Percentiles rank a stretch among this genome's conserved stretches.
These are phyloP conservation scores for Sinonovacula constricta DNA, from an alignment of 1,140 invertebrate genomes.

Conservation along the genomic window DNA sequence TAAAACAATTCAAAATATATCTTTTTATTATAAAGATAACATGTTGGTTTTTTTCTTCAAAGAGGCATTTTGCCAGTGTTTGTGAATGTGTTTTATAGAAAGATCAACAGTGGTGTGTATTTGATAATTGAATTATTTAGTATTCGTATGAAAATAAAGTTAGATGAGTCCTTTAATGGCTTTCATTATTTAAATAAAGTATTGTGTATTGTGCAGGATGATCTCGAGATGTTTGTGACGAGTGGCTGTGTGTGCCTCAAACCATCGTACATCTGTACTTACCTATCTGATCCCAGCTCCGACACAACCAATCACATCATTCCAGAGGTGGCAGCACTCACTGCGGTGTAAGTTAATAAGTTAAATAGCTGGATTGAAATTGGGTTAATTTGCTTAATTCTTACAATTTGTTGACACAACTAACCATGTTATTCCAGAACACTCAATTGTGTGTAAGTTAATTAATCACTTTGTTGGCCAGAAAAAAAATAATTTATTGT, in stretches of 20 bases:
- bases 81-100: too few relatives aligned
- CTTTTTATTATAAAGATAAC: too few relatives aligned
- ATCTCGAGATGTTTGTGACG: constrained; percentile 79
- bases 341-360: constrained; percentile 54
- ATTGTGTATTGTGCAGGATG: constrained; percentile 72
- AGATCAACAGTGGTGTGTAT: too few relatives aligned
- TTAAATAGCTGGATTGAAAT: neutral
- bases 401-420: neutral
- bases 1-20: too few relatives aligned
- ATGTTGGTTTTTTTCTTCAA: too few relatives aligned
- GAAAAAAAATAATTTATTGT: constrained; percentile 15
- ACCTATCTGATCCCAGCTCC: constrained; percentile 76
- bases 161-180: too few relatives aligned
- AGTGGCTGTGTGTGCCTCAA: constrained; percentile 79
- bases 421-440: neutral
- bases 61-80: too few relatives aligned
- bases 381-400: neutral
- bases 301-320: constrained; percentile 76
- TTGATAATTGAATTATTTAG: too few relatives aligned
- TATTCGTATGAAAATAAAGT: too few relatives aligned
- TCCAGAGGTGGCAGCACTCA: constrained; percentile 57
- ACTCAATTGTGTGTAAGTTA: neutral
- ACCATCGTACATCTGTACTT: constrained; percentile 82
- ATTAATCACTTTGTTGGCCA: neutral
- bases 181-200: neutral